Evolutionary conservation across 2,888 invertebrate species (phyloP).

Genomic region (Pandemis heparana): DNA sequence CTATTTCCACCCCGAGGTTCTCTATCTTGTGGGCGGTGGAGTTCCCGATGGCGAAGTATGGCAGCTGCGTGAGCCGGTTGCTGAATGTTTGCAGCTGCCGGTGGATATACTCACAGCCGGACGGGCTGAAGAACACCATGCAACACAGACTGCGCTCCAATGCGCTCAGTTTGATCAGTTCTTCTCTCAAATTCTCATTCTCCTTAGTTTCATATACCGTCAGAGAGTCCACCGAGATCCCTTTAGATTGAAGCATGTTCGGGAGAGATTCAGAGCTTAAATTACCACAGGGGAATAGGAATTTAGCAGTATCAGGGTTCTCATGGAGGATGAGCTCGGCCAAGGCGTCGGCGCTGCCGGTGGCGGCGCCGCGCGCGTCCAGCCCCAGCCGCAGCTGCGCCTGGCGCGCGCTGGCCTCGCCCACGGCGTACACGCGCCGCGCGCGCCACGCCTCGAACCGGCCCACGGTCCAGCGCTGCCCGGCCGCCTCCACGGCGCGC

Average conservation of each 20-base stretch:
- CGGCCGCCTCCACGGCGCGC: constrained; percentile 71
- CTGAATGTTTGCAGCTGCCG: constrained; percentile 74
- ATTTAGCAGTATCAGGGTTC: constrained; percentile 59
- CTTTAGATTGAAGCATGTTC: constrained; percentile 55
- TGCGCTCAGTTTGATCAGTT: constrained; percentile 64
- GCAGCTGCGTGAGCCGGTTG: constrained; percentile 66
- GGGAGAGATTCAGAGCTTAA: constrained; percentile 71
- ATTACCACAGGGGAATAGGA: constrained; percentile 77
- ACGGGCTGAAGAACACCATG: constrained; percentile 79
- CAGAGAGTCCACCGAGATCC: constrained; percentile 63
- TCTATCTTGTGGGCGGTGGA: constrained; percentile 78
- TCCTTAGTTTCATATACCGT: constrained; percentile 78
- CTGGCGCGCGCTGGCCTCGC: constrained; percentile 65
- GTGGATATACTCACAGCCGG: constrained; percentile 77
- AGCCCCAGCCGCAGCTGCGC: constrained; percentile 67
- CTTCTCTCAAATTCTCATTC: constrained; percentile 65
- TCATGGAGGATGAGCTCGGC: constrained; percentile 66
- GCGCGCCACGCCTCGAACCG: constrained; percentile 70
- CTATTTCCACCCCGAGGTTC: constrained; percentile 75
- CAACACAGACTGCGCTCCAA: constrained; percentile 58
- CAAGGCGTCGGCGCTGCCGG: constrained; percentile 73
- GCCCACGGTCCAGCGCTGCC: constrained; percentile 73
- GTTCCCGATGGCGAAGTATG: constrained; percentile 80
- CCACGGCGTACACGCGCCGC: constrained; percentile 70
- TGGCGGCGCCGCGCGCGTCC: constrained; percentile 63